A percentile compares a stretch with the other conserved stretches of the same genome.
Evolutionary conservation across 2,797 vertebrate species (phyloP).

Genomic region (Xerus rutilus): DNA sequence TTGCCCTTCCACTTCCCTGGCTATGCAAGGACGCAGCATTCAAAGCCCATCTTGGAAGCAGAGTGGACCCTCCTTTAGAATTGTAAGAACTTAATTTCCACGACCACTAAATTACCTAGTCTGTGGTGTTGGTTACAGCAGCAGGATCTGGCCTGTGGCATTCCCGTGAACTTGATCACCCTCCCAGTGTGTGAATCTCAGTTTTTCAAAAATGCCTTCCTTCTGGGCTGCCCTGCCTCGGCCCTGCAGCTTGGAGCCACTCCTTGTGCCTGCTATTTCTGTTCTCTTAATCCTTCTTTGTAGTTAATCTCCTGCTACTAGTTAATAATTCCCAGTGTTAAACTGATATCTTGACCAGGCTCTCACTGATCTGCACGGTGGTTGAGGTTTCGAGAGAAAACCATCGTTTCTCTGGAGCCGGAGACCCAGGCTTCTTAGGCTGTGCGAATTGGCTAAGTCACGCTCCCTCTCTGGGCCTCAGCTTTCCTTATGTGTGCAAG

Average conservation of each 20-base stretch:
- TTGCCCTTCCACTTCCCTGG: neutral
- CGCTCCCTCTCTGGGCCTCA: neutral
- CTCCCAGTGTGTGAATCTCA: neutral
- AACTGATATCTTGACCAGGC: neutral
- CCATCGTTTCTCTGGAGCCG: accelerated
- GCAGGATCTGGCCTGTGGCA: neutral
- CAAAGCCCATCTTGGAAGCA: neutral
- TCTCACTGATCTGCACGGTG: too few species aligned
- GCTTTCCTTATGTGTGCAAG: neutral
- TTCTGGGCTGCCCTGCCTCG: neutral
- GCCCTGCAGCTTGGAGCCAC: neutral
- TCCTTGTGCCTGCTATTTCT: neutral
- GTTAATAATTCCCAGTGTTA: neutral
- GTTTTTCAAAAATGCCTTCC: neutral
- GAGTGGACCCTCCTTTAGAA: neutral
- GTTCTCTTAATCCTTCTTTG: neutral
- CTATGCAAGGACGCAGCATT: neutral
- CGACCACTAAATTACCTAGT: accelerated
- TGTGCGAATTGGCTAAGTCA: neutral
- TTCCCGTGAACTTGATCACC: too few species aligned
- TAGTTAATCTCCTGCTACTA: neutral
- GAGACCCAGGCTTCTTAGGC: neutral
- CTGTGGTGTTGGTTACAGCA: neutral
- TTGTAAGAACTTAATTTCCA: too few species aligned
- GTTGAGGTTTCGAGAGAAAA: neutral